Percentiles rank a stretch among this genome's conserved stretches.
Conservation (phyloP, 2,888 invertebrate genomes). For the Pseudolycoriella hygida region DNA sequence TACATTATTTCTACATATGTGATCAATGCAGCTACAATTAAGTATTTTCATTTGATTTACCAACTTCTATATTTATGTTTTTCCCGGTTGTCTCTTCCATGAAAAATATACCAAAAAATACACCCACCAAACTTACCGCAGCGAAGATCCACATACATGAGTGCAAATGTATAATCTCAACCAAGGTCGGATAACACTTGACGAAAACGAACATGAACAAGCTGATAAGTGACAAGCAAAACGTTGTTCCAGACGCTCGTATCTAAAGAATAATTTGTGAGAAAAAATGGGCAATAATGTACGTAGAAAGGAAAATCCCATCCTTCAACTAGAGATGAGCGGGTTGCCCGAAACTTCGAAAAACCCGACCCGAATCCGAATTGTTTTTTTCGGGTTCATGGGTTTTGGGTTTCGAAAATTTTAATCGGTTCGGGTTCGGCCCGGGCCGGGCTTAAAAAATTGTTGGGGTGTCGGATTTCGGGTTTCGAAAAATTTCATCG, state of each 20-base stretch:
- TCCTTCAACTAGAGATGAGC: too few species aligned
- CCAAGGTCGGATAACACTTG: slow-evolving; percentile 9
- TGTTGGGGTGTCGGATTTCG: too few species aligned
- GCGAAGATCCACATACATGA: slow-evolving; percentile 9
- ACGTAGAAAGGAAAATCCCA: background rate
- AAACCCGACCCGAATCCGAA: too few species aligned
- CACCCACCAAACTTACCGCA: slow-evolving; percentile 6
- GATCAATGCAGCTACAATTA: too few species aligned
- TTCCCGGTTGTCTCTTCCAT: slow-evolving; percentile 10
- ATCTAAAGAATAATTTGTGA: slow-evolving; percentile 7
- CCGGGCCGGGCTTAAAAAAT: too few species aligned
- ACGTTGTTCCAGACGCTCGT: slow-evolving; percentile 8
- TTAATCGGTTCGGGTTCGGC: too few species aligned
- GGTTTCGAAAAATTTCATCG: too few species aligned
- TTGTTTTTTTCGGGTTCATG: too few species aligned
- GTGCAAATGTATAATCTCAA: slow-evolving; percentile 8
- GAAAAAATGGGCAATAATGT: background rate
- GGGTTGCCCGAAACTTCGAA: too few species aligned
- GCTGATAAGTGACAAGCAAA: slow-evolving; percentile 10
- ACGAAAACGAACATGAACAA: slow-evolving; percentile 10
- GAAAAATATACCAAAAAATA: slow-evolving; percentile 6
- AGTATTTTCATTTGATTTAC: too few species aligned
- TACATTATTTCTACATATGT: too few species aligned
- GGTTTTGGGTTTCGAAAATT: too few species aligned
- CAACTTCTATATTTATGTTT: slow-evolving; percentile 4